Base-by-base conservation (phyloP, 2,113 vertebrate species). In the Halichoeres trimaculatus region DNA sequence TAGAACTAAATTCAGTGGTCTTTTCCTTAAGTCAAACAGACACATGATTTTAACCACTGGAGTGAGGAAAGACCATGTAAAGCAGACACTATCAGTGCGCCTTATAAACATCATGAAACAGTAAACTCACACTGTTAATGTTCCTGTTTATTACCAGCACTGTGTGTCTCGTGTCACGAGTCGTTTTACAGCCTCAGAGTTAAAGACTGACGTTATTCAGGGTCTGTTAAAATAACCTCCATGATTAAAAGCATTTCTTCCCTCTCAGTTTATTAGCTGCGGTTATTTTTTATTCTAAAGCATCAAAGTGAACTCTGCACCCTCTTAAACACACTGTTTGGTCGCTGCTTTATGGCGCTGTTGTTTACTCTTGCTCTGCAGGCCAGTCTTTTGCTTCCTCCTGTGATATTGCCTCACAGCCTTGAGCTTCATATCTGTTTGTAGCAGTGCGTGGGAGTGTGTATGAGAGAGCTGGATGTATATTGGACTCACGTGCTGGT, bases 271-370 rank as follows among this genome's bases (percentile, higher is more conserved):
- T 36, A 41, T 10, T 19, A 16, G 60, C 12, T 40, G 2, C 34
- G 8, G 61, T 52, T 36, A 20, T 8, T 72, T 66, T 64, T 34
- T 64, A 0, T 10, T 8, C 74, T 17, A 8, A 38, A 35, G 60
- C 10, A 55, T 61, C 34, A 54, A 53, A 70, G 35, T 24, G 45
- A 35, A 52, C 24, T 20, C 56, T 78, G 38, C 60, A 17, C 55
- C 70, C n/a, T 43, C 70, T 84, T 77, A 65, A 83, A 85, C 81
- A 59, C 36, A 69, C 35, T 20, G 3, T 73, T 78, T 61, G 82
- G 72, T 85, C 69, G 38, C 48, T 56, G 74, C 84, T 93, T 91
- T 90, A 90, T 83, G 81, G 76, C 68, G 61, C 56, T 82, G 75
- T 75, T n/a, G 50, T 72, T 72, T 55, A 10, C 6, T 51, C 36